These are phyloP conservation scores for Lampris incognitus DNA, from an alignment of 2,113 vertebrate genomes.

Conservation along the genomic window DNA sequence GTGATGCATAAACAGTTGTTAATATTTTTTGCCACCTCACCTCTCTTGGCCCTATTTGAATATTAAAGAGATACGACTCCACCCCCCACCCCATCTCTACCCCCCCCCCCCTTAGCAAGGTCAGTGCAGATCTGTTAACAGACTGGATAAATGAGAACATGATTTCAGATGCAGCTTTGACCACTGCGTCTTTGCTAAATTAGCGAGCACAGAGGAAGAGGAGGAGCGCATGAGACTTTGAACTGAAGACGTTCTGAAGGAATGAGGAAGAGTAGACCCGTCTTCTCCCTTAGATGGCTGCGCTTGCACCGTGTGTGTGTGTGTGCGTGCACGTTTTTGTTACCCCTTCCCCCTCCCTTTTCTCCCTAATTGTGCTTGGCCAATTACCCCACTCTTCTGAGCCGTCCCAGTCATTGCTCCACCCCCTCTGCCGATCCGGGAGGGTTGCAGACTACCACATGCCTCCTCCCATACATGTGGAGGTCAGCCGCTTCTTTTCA, in stretches of 20 bases:
- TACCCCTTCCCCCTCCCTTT: too few species aligned
- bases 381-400: too few species aligned
- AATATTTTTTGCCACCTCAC: conserved; percentile 37
- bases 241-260: conserved; percentile 11
- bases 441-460: too few species aligned
- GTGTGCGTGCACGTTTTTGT: background rate
- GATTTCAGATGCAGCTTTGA: conserved; percentile 2
- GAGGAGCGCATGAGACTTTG: background rate
- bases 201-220: background rate
- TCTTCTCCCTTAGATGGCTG: conserved; percentile 43
- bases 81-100: background rate
- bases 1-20: conserved; percentile 52
- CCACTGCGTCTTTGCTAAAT: background rate
- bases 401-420: too few species aligned
- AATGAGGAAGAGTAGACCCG: conserved; percentile 29
- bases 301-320: conserved; percentile 17
- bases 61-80: conserved; percentile 12
- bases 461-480: too few species aligned
- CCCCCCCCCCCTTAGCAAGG: background rate
- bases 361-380: too few species aligned
- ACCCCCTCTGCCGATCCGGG: too few species aligned
- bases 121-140: background rate
- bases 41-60: conserved; percentile 31
- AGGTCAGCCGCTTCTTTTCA: too few species aligned
- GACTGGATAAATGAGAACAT: background rate